These are phyloP conservation scores for Atherix ibis DNA, from an alignment of 2,888 invertebrate genomes.

Conservation along the genomic window DNA sequence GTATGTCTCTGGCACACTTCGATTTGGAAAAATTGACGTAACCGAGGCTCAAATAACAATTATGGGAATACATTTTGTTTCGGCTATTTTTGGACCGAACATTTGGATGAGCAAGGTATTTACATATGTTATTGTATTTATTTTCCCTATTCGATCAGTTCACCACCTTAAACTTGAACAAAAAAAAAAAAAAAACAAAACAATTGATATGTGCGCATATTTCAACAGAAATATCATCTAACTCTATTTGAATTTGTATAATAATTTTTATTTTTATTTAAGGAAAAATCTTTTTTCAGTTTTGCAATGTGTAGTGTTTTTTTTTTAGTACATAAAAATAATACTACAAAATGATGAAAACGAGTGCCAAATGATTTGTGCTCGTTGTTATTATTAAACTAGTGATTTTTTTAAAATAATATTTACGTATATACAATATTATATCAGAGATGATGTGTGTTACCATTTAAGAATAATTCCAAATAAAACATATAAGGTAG, in stretches of 20 bases:
- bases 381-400: too few relatives aligned
- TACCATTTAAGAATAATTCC: too few relatives aligned
- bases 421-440: too few relatives aligned
- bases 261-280: too few relatives aligned
- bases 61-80: constrained; percentile 72
- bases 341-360: too few relatives aligned
- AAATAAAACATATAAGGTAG: too few relatives aligned
- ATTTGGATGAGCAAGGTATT: constrained; percentile 70
- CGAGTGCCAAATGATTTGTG: too few relatives aligned
- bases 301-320: too few relatives aligned
- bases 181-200: neutral
- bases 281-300: too few relatives aligned
- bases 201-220: neutral
- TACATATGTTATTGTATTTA: neutral
- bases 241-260: neutral
- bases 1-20: constrained; percentile 88
- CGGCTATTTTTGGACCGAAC: constrained; percentile 70
- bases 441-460: too few relatives aligned
- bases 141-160: neutral
- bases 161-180: neutral
- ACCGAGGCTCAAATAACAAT: constrained; percentile 96
- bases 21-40: constrained; percentile 87
- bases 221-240: neutral
- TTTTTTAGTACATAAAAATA: too few relatives aligned
- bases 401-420: too few relatives aligned